Conservation (phyloP, 2,113 vertebrate genomes). For the Phyllopteryx taeniolatus region DNA sequence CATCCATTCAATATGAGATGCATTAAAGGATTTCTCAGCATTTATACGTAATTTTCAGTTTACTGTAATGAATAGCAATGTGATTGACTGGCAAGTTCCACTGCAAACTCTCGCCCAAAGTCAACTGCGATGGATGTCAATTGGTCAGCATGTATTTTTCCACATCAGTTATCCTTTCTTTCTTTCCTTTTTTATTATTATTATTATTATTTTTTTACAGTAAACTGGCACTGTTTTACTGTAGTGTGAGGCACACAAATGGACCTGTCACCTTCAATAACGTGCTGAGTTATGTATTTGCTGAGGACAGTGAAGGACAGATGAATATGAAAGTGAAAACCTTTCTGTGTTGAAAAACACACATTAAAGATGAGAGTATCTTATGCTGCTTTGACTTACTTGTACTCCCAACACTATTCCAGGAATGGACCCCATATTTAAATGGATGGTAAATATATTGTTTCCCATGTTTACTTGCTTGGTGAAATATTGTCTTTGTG, state of each 20-base stretch:
- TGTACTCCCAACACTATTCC: constrained; percentile 40
- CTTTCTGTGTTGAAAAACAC: constrained; percentile 7
- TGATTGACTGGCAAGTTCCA: background rate
- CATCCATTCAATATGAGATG: background rate
- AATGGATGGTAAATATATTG: constrained; percentile 36
- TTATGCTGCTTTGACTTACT: constrained; percentile 23
- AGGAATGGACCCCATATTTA: constrained; percentile 45
- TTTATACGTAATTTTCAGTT: background rate
- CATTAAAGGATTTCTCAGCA: too few relatives aligned
- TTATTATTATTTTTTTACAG: constrained; percentile 6
- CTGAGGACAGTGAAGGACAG: constrained; percentile 19
- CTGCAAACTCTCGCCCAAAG: background rate
- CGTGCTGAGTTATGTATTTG: constrained; percentile 11
- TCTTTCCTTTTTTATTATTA: background rate
- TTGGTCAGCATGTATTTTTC: background rate
- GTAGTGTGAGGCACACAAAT: constrained; percentile 17
- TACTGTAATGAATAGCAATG: background rate
- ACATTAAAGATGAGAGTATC: constrained; percentile 25
- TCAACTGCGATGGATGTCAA: background rate
- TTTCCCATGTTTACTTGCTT: constrained; percentile 31
- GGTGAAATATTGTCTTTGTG: background rate
- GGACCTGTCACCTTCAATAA: constrained; percentile 16
- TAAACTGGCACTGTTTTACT: constrained; percentile 8
- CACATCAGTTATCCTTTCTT: background rate
- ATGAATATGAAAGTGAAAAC: constrained; percentile 15